Percentiles rank a stretch among this genome's conserved stretches.
Evolutionary conservation across 2,888 invertebrate species (phyloP).

Genomic region (Lepidochrysops patricia): DNA sequence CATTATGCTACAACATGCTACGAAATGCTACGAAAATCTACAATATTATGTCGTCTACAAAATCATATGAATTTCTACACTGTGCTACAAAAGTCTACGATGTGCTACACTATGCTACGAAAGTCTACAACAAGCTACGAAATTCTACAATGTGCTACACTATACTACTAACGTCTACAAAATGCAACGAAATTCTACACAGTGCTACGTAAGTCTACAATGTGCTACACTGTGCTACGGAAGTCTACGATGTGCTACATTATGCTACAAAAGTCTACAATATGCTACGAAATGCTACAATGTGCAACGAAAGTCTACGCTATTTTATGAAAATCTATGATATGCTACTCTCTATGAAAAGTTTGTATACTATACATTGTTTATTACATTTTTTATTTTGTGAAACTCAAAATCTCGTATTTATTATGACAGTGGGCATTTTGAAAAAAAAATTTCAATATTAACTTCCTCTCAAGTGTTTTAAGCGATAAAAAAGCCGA

Average conservation of each 20-base stretch:
- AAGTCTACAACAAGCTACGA: background rate
- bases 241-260: background rate
- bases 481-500: background rate
- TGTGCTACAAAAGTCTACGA: no score
- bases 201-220: no score
- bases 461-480: background rate
- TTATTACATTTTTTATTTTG: background rate
- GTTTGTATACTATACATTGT: no score
- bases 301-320: background rate
- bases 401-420: background rate
- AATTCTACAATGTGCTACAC: no score
- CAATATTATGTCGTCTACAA: no score
- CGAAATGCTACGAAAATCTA: background rate
- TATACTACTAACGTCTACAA: no score
- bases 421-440: background rate
- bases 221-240: no score
- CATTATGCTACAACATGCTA: background rate
- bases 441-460: no score
- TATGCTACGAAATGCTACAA: background rate
- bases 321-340: background rate
- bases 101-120: background rate
- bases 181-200: no score
- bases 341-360: background rate
- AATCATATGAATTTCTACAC: no score
- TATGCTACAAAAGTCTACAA: background rate